These are phyloP conservation scores for Alca torda DNA, from an alignment of 2,797 vertebrate species.

Conservation along the genomic window DNA sequence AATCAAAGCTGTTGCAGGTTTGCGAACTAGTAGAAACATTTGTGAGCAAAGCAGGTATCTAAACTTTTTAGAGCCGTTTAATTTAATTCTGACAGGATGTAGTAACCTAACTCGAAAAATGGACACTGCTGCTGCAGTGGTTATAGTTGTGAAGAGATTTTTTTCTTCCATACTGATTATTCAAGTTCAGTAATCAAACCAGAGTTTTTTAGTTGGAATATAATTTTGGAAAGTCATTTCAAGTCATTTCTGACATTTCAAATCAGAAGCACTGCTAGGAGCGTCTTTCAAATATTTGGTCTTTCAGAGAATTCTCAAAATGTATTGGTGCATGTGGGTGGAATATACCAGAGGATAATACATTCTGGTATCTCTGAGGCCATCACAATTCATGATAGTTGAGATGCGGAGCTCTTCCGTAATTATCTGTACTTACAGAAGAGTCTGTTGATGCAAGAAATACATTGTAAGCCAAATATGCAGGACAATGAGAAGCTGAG, in stretches of 20 bases:
- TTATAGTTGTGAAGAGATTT: neutral
- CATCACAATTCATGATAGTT: neutral
- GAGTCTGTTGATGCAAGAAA: neutral
- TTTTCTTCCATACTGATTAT: neutral
- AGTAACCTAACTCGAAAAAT: neutral
- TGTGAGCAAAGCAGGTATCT: neutral
- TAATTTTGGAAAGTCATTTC: neutral
- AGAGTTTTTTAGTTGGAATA: neutral
- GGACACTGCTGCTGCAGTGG: neutral
- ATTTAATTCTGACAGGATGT: neutral
- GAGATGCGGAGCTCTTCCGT: neutral
- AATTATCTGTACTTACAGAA: neutral
- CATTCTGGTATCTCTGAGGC: neutral
- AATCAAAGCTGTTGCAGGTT: conserved; percentile 16
- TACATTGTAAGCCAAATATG: neutral
- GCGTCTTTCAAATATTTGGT: neutral
- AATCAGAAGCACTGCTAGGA: neutral
- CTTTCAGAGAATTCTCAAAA: neutral
- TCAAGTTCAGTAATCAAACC: neutral
- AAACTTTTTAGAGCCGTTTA: neutral
- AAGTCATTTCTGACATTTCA: neutral
- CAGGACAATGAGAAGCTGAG: neutral
- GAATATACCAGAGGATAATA: neutral
- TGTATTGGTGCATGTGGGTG: neutral
- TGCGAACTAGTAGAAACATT: neutral